Percentiles rank a stretch among this genome's conserved stretches.
phyloP scores from a whole-genome alignment of 2,888 invertebrate species.

The Opisthograptis luteolata region DNA sequence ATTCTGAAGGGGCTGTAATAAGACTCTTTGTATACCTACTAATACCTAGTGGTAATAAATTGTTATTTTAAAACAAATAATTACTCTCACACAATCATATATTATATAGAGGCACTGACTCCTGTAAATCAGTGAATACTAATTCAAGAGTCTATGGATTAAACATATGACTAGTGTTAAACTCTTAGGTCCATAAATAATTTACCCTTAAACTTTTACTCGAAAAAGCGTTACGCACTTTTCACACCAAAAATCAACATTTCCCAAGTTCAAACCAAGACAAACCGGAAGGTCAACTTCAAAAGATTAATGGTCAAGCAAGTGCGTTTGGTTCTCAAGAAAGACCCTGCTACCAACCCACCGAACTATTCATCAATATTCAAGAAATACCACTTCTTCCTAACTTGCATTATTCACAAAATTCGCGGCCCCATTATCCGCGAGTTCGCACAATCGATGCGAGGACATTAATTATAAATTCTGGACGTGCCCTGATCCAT shows the following conservation, averaged over 20 bases:
- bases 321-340: conserved; percentile 73
- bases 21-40: no score
- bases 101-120: no score
- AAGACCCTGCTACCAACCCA: conserved; percentile 39
- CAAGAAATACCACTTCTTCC: conserved; percentile 78
- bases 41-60: no score
- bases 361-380: conserved; percentile 71
- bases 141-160: no score
- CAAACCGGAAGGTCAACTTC: conserved; percentile 64
- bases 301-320: conserved; percentile 69
- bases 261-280: conserved; percentile 33
- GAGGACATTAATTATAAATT: conserved; percentile 81
- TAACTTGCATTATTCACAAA: conserved; percentile 62
- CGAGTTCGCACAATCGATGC: conserved; percentile 69
- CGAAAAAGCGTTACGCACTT: conserved; percentile 6
- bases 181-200: no score
- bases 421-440: conserved; percentile 69
- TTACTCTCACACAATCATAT: no score
- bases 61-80: no score
- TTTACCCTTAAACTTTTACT: no score
- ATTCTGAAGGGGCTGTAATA: no score
- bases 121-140: no score
- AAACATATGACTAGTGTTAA: no score
- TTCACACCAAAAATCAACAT: conserved; percentile 11
- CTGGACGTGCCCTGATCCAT: conserved; percentile 61